Base-by-base conservation (phyloP, 2,113 vertebrate genomes). In the Osmerus mordax region DNA sequence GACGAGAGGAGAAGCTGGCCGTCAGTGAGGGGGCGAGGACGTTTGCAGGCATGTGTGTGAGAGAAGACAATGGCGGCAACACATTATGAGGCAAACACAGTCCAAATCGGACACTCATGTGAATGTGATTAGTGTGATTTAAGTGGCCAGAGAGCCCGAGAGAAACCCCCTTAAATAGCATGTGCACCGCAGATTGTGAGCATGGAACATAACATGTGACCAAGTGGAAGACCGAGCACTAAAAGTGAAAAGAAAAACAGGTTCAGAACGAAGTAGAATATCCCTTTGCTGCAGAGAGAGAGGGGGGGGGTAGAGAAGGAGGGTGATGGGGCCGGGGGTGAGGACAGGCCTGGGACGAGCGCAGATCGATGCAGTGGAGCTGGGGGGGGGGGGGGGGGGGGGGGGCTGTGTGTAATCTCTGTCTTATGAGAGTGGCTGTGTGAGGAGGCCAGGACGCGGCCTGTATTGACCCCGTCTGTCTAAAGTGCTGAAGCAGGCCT, bases 401-500 rank as follows among this genome's bases (percentile, higher is more conserved):
- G 54, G 62, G 86, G 56, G 76, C 70, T 70, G 25, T 25, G 21
- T 63, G 75, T 80, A 74, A 87, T 73, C 73, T 72, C 25, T 2
- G 61, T 69, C 76, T 87, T 36, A 87, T 79, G 66, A 19, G 14
- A 55, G 3, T n/a, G n/a, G 36, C 70, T 21, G 4, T 32, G 18
- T 15, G 21, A 19, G 32, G 29, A 65, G 63, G 32, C 9, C 61
- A 65, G 32, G 3, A 2, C 18, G 6, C 1, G 29, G 13, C 18
- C 28, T 63, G 23, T 32, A 29, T 63, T 63, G 28, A 63, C 61
- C 61, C 32, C 9, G 13, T 36, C 25, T 71, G 63, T 58, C 66
- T 32, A 78, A 80, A 83, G 64, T 18, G 70, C 84, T 86, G 81
- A 65, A 32, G 73, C 75, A 72, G 8, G 70, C 9, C 9, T 71